Base-by-base conservation (phyloP, 2,797 vertebrate genomes). In the Sebastes cheni region DNA sequence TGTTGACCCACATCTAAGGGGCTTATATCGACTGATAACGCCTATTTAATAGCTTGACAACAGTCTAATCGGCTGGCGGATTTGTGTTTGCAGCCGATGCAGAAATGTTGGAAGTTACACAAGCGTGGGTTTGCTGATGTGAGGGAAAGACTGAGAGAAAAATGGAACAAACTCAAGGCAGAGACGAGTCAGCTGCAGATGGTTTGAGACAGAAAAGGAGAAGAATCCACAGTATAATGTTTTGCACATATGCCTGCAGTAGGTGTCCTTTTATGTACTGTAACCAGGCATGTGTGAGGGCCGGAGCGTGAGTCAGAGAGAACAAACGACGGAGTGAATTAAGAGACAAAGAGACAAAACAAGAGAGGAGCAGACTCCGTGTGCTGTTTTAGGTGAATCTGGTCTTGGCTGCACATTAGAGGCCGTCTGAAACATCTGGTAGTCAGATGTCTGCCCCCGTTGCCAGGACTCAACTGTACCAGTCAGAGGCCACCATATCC, bases 341-440 rank as follows among this genome's bases (percentile, higher is more conserved):
- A 67, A 71, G 46, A 76, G 56, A 79, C 22, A 83, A 59, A 75
- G 59, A 69, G 20, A 59, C 5, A 39, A 32, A 71, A 32, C 58
- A 65, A 23, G 7, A 39, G 27, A 65, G 60, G 70, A 39, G 22
- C 5, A 30, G 36, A 65, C 56, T 56, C n/a, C 1, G 50, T 29
- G 60, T 64, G 46, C 79, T 69, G 69, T 59, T 72, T 58, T 59
- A 80, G 85, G 67, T 80, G 82, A 82, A 71, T 72, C 73, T 77
- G 68, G 55, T 60, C 52, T 82, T 90, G 90, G 88, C 89, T 77
- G 60, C 80, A 86, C 85, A 80, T 89, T 25, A 87, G 74, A 90
- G 74, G 61, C 52, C 9, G n/a, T 75, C 75, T 54, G 20, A 78
- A 88, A 93, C 94, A 95, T 95, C 94, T 95, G 95, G 91, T 72